Conservation (phyloP, 2,888 invertebrate genomes). For the Andrena flavipes region DNA sequence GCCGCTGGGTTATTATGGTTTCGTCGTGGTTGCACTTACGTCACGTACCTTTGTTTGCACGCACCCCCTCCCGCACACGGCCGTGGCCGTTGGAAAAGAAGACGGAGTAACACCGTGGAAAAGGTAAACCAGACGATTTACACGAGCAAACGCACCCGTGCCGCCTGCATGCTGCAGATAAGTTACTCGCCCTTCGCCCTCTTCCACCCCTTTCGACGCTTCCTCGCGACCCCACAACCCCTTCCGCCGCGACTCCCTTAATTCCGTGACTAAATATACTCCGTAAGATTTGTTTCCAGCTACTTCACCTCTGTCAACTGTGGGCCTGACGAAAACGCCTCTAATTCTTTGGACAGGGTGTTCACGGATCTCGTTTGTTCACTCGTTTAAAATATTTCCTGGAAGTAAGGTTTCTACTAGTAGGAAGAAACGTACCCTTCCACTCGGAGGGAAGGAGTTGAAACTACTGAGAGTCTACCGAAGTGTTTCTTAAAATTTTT, state of each 20-base stretch:
- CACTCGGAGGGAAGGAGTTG: too few species aligned
- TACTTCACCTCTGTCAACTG: not conserved
- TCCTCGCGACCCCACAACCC: not conserved
- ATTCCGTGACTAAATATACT: constrained; percentile 9
- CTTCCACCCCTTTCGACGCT: not conserved
- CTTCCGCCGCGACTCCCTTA: not conserved
- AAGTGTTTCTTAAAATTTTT: too few species aligned
- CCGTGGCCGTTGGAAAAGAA: constrained; percentile 42
- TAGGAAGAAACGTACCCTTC: too few species aligned
- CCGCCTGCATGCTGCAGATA: constrained; percentile 68
- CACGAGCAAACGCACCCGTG: constrained; percentile 66
- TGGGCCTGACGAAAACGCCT: not conserved
- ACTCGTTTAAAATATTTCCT: too few species aligned
- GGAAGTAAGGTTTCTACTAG: too few species aligned
- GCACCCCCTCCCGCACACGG: constrained; percentile 20
- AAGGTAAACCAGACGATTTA: constrained; percentile 70
- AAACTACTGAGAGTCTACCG: too few species aligned
- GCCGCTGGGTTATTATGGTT: constrained; percentile 32
- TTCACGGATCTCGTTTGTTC: not conserved
- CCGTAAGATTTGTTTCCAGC: constrained; percentile 6
- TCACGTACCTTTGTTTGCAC: constrained; percentile 62
- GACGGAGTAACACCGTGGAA: constrained; percentile 42
- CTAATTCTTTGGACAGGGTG: not conserved
- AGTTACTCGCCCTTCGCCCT: constrained; percentile 46
- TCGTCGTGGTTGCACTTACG: constrained; percentile 36